Base-by-base conservation (phyloP, 2,888 invertebrate genomes). In the Emesis castigata region DNA sequence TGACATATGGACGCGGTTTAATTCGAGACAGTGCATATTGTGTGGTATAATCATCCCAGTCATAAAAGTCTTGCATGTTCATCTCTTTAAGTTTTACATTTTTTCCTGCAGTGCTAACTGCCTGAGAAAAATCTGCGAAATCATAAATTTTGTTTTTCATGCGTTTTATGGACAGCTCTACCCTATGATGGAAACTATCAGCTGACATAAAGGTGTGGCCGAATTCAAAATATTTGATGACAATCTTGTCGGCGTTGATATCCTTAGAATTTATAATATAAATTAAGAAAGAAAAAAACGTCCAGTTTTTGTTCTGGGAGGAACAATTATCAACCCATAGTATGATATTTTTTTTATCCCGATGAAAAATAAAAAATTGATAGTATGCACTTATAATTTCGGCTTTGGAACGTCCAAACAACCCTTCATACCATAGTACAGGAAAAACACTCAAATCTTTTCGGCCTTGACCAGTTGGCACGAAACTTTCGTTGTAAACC, bases 401-500 rank as follows among this genome's bases (percentile, higher is more conserved):
- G 34, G 31, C 72, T 75, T 75, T 75, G 65, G 69, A 72, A 34
- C 75, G 72, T 64, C 79, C 79, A 48, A 53, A 69, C 44, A 79
- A 69, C 31, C 72, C 79, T 79, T 75, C 79, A 75, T 79, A 64
- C 79, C 75, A 79, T 73, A 76, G 73, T 73, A 70, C 75, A 70
- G 79, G 75, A 79, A 75, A 75, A 79, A 75, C 70, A 75, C 64
- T 69, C 69, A 72, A 73, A 73, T 69, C 69, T 73, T 73, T 72
- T 77, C 73, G 61, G 72, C 73, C 69, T 72, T 58, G 20, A 22
- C 58, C 62, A 62, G 29, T n/a, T 22, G 62, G 62, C 62, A 83
- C 80, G 61, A 83, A 84, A 71, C 81, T 82, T 81, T 84, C 80
- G 53, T 85, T 84, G 61, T 79, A 86, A 16, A 76, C 80, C 61